phyloP scores from a whole-genome alignment of 2,797 vertebrate genomes.

The Dryobates pubescens region DNA sequence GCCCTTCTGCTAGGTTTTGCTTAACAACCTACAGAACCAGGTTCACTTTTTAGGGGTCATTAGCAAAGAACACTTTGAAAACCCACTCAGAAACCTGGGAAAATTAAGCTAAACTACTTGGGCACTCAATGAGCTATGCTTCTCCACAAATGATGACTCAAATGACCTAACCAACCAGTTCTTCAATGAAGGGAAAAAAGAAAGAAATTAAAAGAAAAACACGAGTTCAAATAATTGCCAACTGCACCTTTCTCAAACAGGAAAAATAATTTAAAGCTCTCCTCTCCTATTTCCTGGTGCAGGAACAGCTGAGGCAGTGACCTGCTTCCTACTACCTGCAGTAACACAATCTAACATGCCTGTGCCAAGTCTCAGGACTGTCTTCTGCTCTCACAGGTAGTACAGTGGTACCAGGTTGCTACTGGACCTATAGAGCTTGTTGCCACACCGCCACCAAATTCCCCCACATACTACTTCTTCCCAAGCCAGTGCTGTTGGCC shows the following conservation, averaged over 20 bases:
- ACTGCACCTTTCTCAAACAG: not conserved
- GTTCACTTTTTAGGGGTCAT: conserved; percentile 19
- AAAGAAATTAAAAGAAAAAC: conserved; percentile 5
- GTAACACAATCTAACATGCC: not conserved
- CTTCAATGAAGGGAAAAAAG: not conserved
- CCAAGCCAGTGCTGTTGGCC: not conserved
- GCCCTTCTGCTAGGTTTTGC: not conserved
- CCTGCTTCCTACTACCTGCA: not conserved
- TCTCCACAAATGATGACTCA: conserved; percentile 3
- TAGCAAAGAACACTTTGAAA: conserved; percentile 35
- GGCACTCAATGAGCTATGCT: conserved; percentile 20
- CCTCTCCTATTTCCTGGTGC: not conserved
- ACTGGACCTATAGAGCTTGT: not conserved
- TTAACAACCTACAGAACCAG: not conserved
- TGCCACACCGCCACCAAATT: not conserved
- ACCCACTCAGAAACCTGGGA: conserved; percentile 13
- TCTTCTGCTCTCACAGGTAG: not conserved
- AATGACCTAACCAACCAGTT: conserved; percentile 26
- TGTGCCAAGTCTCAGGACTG: not conserved
- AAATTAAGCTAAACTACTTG: conserved; percentile 47
- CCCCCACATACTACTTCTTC: not conserved
- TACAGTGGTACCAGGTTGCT: not conserved
- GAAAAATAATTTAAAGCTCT: not conserved
- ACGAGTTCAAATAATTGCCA: not conserved
- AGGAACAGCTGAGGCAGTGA: not conserved